These are phyloP conservation scores for Phoenicopterus ruber DNA, from an alignment of 2,113 vertebrate genomes.

Conservation along the genomic window DNA sequence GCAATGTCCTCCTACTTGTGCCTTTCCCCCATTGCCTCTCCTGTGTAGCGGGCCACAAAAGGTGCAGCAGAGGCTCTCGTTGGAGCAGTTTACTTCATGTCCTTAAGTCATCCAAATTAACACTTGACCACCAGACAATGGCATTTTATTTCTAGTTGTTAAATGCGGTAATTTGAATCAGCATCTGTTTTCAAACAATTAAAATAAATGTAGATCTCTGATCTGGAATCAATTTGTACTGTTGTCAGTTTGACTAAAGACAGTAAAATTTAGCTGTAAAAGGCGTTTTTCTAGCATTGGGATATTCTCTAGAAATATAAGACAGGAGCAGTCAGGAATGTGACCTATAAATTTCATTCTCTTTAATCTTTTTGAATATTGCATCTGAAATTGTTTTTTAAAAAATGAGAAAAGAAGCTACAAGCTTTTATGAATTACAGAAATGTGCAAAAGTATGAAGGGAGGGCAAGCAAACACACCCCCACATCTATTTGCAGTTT, in stretches of 20 bases:
- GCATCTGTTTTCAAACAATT: conserved; percentile 16
- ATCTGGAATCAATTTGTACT: not conserved
- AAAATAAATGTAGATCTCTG: not conserved
- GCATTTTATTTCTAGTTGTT: not conserved
- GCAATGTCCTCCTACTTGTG: accelerated
- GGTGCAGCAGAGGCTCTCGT: not conserved
- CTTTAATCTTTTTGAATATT: not conserved
- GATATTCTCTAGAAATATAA: not conserved
- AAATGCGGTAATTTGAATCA: not conserved
- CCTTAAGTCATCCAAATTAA: not conserved
- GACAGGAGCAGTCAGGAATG: not conserved
- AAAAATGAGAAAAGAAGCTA: not conserved
- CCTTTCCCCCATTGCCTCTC: not conserved
- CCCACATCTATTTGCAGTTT: not conserved
- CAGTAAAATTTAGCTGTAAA: not conserved
- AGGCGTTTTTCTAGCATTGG: not conserved
- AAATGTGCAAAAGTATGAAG: not conserved
- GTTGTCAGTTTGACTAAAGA: not conserved
- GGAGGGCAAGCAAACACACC: not conserved
- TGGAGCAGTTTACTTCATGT: not conserved
- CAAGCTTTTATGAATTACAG: not conserved
- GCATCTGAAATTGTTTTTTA: not conserved
- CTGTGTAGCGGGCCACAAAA: accelerated
- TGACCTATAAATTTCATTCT: not conserved
- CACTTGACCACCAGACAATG: not conserved